Evolutionary conservation across 1,140 invertebrate genomes (phyloP).

Genomic region (Helicoverpa armigera): DNA sequence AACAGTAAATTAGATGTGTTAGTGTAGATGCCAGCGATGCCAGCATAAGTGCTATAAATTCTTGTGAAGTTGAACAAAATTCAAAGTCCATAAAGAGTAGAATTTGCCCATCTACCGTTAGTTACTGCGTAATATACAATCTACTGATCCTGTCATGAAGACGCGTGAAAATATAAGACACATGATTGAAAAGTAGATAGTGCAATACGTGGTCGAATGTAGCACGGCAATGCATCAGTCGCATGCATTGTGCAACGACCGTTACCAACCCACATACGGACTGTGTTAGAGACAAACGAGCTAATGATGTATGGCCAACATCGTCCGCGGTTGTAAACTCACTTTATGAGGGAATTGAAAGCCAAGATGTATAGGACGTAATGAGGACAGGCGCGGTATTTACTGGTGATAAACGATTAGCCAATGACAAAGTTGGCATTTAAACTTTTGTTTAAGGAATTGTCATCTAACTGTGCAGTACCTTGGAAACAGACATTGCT

Average conservation of each 20-base stretch:
- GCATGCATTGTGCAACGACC: slow-evolving; percentile 76
- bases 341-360: slow-evolving; percentile 66
- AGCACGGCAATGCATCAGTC: slow-evolving; percentile 73
- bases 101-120: background rate
- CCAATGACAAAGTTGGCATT: slow-evolving; percentile 23
- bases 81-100: no score
- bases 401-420: slow-evolving; percentile 39
- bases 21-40: no score
- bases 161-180: slow-evolving; percentile 34
- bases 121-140: background rate
- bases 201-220: slow-evolving; percentile 64
- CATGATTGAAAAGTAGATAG: slow-evolving; percentile 50
- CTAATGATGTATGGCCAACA: slow-evolving; percentile 50
- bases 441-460: background rate
- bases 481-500: no score
- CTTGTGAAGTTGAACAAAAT: no score
- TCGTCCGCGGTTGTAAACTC: slow-evolving; percentile 35
- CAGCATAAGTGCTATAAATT: no score
- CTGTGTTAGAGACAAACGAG: slow-evolving; percentile 71
- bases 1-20: no score
- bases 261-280: slow-evolving; percentile 77
- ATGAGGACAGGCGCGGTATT: slow-evolving; percentile 52
- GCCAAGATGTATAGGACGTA: slow-evolving; percentile 56
- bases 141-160: background rate
- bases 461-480: background rate